Evolutionary conservation across 92 coral and sea anemone genomes (phyloP).

Genomic region (Scolanthus callimorphus): DNA sequence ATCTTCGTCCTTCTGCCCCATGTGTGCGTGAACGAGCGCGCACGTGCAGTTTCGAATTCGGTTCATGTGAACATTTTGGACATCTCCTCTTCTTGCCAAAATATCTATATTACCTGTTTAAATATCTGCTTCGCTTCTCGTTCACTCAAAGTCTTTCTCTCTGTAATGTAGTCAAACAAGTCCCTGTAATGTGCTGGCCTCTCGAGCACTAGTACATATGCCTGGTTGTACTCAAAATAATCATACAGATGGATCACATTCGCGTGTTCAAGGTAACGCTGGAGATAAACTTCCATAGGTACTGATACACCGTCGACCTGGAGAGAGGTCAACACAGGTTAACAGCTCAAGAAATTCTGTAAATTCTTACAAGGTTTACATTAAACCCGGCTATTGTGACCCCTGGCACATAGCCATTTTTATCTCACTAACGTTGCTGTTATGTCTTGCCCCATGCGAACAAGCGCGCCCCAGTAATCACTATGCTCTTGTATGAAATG

Average conservation of each 20-base stretch:
- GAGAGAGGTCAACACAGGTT: neutral
- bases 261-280: conserved; percentile 71
- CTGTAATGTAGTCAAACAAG: conserved; percentile 91
- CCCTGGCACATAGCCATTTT: no score
- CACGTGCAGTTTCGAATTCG: no score
- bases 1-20: no score
- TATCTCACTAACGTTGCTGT: no score
- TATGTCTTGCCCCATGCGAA: no score
- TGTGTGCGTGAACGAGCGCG: no score
- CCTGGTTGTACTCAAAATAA: conserved; percentile 92
- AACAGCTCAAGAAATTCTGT: no score
- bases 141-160: conserved; percentile 62
- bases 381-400: no score
- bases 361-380: no score
- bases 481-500: no score
- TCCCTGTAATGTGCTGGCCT: conserved; percentile 86
- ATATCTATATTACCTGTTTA: conserved; percentile 30
- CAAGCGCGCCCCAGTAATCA: no score
- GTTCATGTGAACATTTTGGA: no score
- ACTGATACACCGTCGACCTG: conserved; percentile 61
- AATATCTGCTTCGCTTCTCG: conserved; percentile 76
- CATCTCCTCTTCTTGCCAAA: neutral
- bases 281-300: conserved; percentile 85
- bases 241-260: conserved; percentile 80
- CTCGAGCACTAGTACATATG: conserved; percentile 81